Percentiles rank a stretch among this genome's conserved stretches.
These are phyloP conservation scores for Heteronetta atricapilla DNA, from an alignment of 2,113 vertebrate species.

Conservation along the genomic window DNA sequence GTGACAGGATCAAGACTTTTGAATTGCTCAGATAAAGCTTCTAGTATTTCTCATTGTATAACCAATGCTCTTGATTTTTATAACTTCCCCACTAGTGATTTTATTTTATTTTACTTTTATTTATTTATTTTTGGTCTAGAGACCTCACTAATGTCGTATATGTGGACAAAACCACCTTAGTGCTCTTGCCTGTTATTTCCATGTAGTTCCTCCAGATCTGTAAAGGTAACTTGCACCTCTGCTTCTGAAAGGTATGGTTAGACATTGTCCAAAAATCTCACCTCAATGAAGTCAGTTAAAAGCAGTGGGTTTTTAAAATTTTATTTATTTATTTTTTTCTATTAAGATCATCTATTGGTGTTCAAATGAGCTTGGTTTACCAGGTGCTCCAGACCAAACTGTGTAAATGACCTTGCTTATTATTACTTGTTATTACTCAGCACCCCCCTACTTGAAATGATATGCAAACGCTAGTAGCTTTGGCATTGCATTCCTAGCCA, in stretches of 20 bases:
- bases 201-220: neutral
- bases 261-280: neutral
- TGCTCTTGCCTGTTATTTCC: neutral
- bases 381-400: neutral
- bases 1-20: neutral
- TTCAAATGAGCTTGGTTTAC: neutral
- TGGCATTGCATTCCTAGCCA: neutral
- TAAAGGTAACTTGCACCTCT: neutral
- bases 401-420: neutral
- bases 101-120: neutral
- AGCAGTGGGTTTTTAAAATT: no score
- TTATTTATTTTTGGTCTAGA: neutral
- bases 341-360: neutral
- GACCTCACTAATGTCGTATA: neutral
- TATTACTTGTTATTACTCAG: neutral
- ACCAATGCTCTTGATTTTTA: neutral
- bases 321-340: neutral
- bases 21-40: neutral
- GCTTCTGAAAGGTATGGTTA: neutral
- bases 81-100: neutral
- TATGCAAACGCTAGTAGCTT: neutral
- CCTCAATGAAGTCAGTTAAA: neutral
- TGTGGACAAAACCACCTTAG: neutral
- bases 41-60: neutral
- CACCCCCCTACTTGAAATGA: neutral